A percentile compares a stretch with the other conserved stretches of the same genome.
phyloP scores from a whole-genome alignment of 2,113 vertebrate species.

The Atlantisia rogersi region DNA sequence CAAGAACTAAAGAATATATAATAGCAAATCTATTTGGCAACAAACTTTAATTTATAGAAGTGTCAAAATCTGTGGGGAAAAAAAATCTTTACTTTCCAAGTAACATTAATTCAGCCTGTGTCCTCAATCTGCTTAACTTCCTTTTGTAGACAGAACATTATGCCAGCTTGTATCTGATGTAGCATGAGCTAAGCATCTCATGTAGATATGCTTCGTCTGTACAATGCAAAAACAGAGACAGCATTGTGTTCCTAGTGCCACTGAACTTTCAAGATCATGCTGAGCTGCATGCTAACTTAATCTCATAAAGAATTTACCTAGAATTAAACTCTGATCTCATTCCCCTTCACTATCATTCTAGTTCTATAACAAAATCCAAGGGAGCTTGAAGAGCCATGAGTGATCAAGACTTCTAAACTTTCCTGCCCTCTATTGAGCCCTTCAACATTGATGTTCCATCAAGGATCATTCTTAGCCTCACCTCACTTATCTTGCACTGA shows the following conservation, averaged over 20 bases:
- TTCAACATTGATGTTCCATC: neutral
- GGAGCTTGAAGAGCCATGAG: neutral
- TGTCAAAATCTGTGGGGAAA: neutral
- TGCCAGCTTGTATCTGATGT: neutral
- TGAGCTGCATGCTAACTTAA: neutral
- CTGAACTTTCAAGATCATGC: neutral
- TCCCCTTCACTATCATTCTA: neutral
- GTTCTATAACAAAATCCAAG: neutral
- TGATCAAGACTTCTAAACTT: neutral
- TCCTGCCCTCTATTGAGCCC: neutral
- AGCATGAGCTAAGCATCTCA: neutral
- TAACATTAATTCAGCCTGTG: neutral
- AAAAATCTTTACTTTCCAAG: neutral
- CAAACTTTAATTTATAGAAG: neutral
- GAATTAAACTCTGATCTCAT: neutral
- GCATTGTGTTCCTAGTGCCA: neutral
- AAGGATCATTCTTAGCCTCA: neutral
- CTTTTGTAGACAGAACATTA: neutral
- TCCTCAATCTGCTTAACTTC: neutral
- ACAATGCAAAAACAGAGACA: neutral
- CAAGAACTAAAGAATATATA: neutral
- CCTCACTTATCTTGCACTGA: neutral
- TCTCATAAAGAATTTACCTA: neutral
- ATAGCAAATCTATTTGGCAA: neutral
- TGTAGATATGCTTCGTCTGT: neutral